Evolutionary conservation across 2,888 invertebrate genomes (phyloP).

Genomic region (Tryphoninae sp.): DNA sequence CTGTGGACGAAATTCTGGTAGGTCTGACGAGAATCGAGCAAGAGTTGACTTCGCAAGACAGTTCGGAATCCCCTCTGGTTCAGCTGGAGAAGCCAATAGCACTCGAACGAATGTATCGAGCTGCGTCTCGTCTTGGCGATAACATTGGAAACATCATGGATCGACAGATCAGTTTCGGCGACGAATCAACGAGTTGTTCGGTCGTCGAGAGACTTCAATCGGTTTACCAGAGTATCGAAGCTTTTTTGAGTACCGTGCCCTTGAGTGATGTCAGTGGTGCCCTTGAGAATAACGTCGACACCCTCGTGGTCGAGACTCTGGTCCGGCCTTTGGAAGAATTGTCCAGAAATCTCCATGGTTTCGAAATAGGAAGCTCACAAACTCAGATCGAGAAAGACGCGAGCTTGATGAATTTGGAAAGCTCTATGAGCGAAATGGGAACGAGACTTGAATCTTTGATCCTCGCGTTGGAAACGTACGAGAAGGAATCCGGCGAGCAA

Average conservation of each 20-base stretch:
- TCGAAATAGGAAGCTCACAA: slow-evolving; percentile 6
- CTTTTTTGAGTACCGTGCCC: slow-evolving; percentile 60
- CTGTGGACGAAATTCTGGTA: slow-evolving; percentile 81
- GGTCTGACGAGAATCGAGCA: slow-evolving; percentile 76
- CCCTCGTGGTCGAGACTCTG: slow-evolving; percentile 76
- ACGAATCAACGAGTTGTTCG: slow-evolving; percentile 49
- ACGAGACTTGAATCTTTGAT: slow-evolving; percentile 73
- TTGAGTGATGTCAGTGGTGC: slow-evolving; percentile 60
- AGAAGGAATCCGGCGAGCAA: slow-evolving; percentile 65
- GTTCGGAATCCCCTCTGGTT: slow-evolving; percentile 69
- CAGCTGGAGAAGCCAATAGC: slow-evolving; percentile 73
- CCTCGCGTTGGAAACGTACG: slow-evolving; percentile 75
- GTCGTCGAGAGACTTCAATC: slow-evolving; percentile 61
- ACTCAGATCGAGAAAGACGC: slow-evolving; percentile 28
- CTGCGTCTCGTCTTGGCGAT: slow-evolving; percentile 69
- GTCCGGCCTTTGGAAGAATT: slow-evolving; percentile 75
- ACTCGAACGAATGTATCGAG: slow-evolving; percentile 73
- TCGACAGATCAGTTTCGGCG: slow-evolving; percentile 34
- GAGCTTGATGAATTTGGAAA: slow-evolving; percentile 64
- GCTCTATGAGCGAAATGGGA: slow-evolving; percentile 72
- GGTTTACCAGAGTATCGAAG: slow-evolving; percentile 63
- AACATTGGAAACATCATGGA: slow-evolving; percentile 41
- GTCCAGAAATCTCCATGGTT: slow-evolving; percentile 64
- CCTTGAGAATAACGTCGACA: slow-evolving; percentile 74
- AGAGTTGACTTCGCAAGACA: slow-evolving; percentile 72